Base-by-base conservation (phyloP, 2,797 vertebrate species). In the Huso huso region DNA sequence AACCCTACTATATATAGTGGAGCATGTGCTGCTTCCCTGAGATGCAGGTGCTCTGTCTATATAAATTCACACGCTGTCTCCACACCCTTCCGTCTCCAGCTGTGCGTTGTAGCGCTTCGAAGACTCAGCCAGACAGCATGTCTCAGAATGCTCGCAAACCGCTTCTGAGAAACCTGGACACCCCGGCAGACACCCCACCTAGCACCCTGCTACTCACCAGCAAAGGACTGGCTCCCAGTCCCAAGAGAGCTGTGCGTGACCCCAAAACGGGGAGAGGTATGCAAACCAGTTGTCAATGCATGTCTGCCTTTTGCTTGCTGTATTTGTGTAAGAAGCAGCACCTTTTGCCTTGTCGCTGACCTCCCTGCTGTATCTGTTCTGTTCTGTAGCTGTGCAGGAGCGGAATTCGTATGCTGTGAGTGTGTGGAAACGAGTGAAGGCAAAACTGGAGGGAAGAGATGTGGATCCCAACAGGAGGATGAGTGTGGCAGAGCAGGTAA, bases 381-480 rank as follows among this genome's bases (percentile, higher is more conserved):
- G 10, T 68, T 48, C 5, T 76, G 10, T 69, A 99, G 96, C 96
- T 10, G 96, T 99, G 69, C 97, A 99, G 76, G 97, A 99, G 86
- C 93, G 97, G 77, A 99, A 99, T 86, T 99, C 95, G 0, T 99
- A 99, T 37, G 97, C 97, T 8, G 97, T 99, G 74, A 96, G 97
- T 1, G 97, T 99, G 82, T 99, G 97, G 97, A 99, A 99, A 81
- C 86, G 96, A 74, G 97, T 99, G 79, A 99, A 99, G 86, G 96
- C 96, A 84, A 99, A 99, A 83, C 83, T 99, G 82, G 97, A 99
- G 80, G 96, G 97, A 70, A 85, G 96, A 86, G 97, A 99, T 77
- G 86, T 97, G 71, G 97, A 99, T 78, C 92, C 95, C 23, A 99
- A 93, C 89, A 84, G 95, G 84, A 94, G 96, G 85, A 95, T 99